Evolutionary conservation across 2,797 vertebrate genomes (phyloP).

Genomic region (Gallirallus australis): DNA sequence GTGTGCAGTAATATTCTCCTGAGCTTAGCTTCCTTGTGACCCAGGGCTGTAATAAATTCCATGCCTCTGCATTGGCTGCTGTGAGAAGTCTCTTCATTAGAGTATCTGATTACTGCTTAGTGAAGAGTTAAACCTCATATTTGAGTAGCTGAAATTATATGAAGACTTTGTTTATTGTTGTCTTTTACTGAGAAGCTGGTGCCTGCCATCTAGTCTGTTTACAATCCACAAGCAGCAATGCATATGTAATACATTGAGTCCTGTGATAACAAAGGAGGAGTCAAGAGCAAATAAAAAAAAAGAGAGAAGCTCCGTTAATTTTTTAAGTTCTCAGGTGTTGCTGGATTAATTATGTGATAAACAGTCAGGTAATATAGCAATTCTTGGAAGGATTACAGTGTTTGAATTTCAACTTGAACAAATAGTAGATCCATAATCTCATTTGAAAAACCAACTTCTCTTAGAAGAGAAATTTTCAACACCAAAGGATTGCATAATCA

Average conservation of each 20-base stretch:
- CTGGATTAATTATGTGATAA: background rate
- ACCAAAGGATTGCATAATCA: background rate
- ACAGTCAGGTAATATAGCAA: background rate
- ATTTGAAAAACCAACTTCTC: background rate
- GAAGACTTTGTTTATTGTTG: background rate
- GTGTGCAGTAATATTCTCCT: background rate
- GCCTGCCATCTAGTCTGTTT: background rate
- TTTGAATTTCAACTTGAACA: background rate
- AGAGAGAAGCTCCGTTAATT: background rate
- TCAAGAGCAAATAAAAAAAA: background rate
- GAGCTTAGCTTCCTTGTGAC: background rate
- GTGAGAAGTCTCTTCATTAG: background rate
- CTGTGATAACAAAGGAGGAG: background rate
- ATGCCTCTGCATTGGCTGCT: background rate
- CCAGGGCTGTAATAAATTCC: background rate
- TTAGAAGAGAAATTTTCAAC: background rate
- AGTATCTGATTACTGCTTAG: background rate
- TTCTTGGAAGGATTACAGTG: background rate
- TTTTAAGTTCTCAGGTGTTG: background rate
- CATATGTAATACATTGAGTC: background rate
- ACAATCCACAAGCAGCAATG: background rate
- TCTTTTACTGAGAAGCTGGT: background rate
- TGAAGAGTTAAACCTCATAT: background rate
- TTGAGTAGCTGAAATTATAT: background rate
- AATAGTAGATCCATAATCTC: background rate